Evolutionary conservation across 1,140 invertebrate genomes (phyloP).

Genomic region (Aphaenogaster floridana): DNA sequence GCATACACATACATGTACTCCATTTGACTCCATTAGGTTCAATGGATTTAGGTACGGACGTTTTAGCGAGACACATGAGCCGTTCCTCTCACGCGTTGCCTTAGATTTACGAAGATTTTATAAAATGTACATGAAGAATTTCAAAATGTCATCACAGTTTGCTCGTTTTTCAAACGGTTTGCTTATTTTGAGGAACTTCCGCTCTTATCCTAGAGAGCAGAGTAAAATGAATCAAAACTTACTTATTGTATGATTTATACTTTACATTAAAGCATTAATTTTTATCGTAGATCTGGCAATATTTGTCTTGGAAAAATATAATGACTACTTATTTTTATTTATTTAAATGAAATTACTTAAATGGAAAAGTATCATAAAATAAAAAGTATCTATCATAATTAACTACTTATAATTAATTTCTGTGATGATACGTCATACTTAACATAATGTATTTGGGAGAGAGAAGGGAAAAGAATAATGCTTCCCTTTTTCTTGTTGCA

Average conservation of each 20-base stretch:
- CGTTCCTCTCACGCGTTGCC: not conserved
- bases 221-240: constrained; percentile 13
- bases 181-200: not conserved
- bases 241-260: not conserved
- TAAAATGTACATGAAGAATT: not conserved
- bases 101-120: constrained; percentile 11
- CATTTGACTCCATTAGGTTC: constrained; percentile 69
- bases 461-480: not conserved
- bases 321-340: not conserved
- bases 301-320: not conserved
- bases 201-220: not conserved
- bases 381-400: not conserved
- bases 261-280: not conserved
- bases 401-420: not conserved
- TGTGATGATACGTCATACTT: not conserved
- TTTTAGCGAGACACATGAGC: constrained; percentile 22
- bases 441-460: not conserved
- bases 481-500: not conserved
- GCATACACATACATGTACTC: not conserved
- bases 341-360: not conserved
- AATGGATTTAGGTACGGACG: constrained; percentile 56
- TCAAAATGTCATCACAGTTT: not conserved
- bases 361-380: not conserved
- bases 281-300: not conserved
- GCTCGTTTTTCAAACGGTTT: constrained; percentile 4